These are phyloP conservation scores for Hyles lineata DNA, from an alignment of 2,888 invertebrate species.

Conservation along the genomic window DNA sequence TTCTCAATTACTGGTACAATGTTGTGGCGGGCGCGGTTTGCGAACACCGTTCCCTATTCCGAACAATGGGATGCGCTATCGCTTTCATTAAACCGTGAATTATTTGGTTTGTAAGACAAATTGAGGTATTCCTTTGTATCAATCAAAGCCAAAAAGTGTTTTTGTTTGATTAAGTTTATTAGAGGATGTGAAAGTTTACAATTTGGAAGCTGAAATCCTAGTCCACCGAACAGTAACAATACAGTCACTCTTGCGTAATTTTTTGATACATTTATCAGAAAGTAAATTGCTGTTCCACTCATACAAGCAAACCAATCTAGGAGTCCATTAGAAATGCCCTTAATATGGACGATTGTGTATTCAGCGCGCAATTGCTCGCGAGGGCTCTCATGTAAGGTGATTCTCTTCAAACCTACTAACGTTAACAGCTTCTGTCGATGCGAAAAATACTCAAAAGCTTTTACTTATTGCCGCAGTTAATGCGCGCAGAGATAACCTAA, in stretches of 20 bases:
- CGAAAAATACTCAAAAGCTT: constrained; percentile 1
- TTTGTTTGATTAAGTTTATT: neutral
- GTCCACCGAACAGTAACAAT: too few relatives aligned
- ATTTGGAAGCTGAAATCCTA: neutral
- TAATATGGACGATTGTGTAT: neutral
- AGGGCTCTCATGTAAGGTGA: neutral
- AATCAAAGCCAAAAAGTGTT: neutral
- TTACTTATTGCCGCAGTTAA: neutral
- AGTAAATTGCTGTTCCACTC: too few relatives aligned
- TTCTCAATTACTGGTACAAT: constrained; percentile 51
- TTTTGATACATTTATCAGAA: neutral
- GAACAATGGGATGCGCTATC: constrained; percentile 38
- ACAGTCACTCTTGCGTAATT: neutral
- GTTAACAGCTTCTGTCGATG: neutral
- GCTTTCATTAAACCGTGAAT: constrained; percentile 35
- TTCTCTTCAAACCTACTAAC: neutral
- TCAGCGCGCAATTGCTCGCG: neutral
- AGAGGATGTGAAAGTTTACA: neutral
- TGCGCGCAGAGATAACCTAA: constrained; percentile 1
- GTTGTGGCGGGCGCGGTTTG: constrained; percentile 41
- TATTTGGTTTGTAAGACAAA: constrained; percentile 29
- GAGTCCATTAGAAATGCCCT: neutral
- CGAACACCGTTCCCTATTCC: constrained; percentile 41
- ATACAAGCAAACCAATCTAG: neutral
- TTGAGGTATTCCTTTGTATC: constrained; percentile 34